These are phyloP conservation scores for Zelleria hepariella DNA, from an alignment of 2,888 invertebrate species.

Conservation along the genomic window DNA sequence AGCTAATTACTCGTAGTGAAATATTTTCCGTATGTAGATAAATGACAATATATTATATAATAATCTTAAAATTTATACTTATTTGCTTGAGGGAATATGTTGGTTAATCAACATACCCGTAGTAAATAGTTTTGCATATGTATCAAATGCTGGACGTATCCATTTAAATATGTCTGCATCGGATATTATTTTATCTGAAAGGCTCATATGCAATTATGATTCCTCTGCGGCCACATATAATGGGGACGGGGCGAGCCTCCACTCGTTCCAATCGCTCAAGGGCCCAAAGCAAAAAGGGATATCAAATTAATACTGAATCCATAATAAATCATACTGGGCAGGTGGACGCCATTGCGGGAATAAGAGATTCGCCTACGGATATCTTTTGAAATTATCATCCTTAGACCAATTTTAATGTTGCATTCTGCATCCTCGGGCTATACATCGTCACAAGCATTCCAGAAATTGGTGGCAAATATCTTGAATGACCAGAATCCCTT, in stretches of 20 bases:
- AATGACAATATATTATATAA: not conserved
- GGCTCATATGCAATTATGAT: conserved; percentile 64
- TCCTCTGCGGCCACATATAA: conserved; percentile 62
- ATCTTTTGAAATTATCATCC: conserved; percentile 62
- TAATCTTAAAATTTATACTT: not conserved
- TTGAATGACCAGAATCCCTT: not conserved
- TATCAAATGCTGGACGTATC: no score
- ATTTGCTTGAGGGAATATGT: no score
- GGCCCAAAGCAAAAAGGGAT: conserved; percentile 67
- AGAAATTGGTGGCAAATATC: conserved; percentile 14
- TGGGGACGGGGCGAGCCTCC: conserved; percentile 52
- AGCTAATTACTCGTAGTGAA: no score
- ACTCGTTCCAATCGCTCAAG: conserved; percentile 63
- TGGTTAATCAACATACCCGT: no score
- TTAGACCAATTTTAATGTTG: conserved; percentile 26
- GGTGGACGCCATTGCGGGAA: conserved; percentile 61
- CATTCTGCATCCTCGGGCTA: conserved; percentile 9
- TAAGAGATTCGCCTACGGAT: conserved; percentile 62
- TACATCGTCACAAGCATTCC: conserved; percentile 12
- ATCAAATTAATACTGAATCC: conserved; percentile 73
- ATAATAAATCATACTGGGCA: conserved; percentile 70
- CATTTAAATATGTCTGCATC: conserved; percentile 35
- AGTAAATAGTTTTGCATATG: no score
- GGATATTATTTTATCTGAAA: conserved; percentile 36
- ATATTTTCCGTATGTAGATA: no score